phyloP scores from a whole-genome alignment of 92 coral and sea anemone species.

The Chrysogorgia sp. region DNA sequence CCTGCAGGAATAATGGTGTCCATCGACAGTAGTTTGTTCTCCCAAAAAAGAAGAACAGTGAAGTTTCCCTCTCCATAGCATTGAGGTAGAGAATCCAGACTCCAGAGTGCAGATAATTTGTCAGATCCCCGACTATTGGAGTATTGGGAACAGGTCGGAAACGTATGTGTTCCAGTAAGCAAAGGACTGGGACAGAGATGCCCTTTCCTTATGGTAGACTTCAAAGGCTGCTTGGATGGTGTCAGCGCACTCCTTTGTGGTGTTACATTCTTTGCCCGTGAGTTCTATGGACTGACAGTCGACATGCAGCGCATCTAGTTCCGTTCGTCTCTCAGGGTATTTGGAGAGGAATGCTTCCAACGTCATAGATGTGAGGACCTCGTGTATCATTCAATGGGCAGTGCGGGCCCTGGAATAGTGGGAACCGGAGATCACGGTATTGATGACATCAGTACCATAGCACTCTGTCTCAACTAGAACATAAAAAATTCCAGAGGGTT shows the following conservation, averaged over 20 bases:
- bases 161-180: slow-evolving; percentile 20
- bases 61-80: slow-evolving; percentile 13
- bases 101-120: slow-evolving; percentile 20
- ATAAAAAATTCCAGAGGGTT: slow-evolving; percentile 21
- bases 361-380: slow-evolving; percentile 29
- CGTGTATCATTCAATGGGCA: slow-evolving; percentile 28
- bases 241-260: slow-evolving; percentile 3
- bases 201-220: slow-evolving; percentile 11
- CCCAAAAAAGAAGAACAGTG: slow-evolving; percentile 28
- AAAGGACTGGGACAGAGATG: slow-evolving; percentile 23
- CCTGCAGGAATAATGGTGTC: slow-evolving; percentile 26
- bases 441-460: slow-evolving; percentile 26
- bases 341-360: slow-evolving; percentile 20
- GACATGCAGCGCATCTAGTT: slow-evolving; percentile 9
- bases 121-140: slow-evolving; percentile 22
- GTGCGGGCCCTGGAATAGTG: slow-evolving; percentile 24
- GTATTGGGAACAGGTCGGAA: slow-evolving; percentile 18
- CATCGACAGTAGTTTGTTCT: slow-evolving; percentile 21
- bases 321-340: slow-evolving; percentile 15
- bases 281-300: slow-evolving; percentile 6
- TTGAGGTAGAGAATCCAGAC: slow-evolving; percentile 31
- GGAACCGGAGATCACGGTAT: slow-evolving; percentile 19
- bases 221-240: neutral
- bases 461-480: slow-evolving; percentile 29
- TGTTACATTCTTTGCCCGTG: slow-evolving; percentile 17